Conservation (phyloP, 2,113 vertebrate genomes). For the Otocyon megalotis region DNA sequence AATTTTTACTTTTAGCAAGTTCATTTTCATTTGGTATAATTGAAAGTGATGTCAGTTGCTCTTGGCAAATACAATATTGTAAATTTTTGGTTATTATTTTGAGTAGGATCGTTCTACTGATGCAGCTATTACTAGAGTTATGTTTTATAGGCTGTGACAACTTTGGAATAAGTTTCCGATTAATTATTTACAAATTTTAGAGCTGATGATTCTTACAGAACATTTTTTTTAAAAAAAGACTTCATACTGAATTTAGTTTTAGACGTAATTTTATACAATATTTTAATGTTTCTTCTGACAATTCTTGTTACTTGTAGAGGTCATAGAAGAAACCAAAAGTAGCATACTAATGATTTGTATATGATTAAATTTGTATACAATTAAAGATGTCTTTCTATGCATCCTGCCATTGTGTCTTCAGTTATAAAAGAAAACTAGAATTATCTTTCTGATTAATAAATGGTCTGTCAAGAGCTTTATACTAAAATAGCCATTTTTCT, state of each 20-base stretch:
- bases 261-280: neutral
- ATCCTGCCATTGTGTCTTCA: neutral
- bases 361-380: neutral
- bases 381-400: neutral
- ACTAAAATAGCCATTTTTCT: slow-evolving; percentile 9
- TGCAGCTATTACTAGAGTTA: neutral
- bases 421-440: neutral
- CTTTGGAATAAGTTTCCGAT: neutral
- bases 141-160: neutral
- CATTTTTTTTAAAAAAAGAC: neutral
- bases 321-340: neutral
- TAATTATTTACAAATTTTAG: slow-evolving; percentile 2
- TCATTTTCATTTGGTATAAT: neutral
- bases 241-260: neutral
- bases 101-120: neutral
- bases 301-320: neutral
- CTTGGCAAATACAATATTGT: neutral
- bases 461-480: neutral
- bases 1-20: slow-evolving; percentile 4
- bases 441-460: slow-evolving; percentile 19
- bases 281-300: slow-evolving; percentile 27
- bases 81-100: neutral
- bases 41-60: neutral
- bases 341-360: neutral
- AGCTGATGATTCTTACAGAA: neutral